Evolutionary conservation across 2,113 vertebrate genomes (phyloP).

Genomic region (Hydrochoerus hydrochaeris): DNA sequence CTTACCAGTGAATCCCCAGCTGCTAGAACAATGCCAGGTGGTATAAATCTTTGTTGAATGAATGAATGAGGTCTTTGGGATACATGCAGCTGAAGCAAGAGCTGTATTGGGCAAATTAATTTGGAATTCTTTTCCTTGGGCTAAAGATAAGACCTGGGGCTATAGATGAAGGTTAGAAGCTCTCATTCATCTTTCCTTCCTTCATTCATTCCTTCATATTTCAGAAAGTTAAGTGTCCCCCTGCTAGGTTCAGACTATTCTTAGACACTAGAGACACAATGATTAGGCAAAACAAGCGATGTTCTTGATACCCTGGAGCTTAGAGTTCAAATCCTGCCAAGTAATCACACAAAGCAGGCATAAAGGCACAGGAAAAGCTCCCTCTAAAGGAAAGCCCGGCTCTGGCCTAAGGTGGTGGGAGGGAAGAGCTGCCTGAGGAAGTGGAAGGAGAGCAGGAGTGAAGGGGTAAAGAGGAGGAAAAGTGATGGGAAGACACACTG

Average conservation of each 20-base stretch:
- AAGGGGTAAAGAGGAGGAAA: neutral
- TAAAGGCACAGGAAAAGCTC: neutral
- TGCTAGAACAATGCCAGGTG: neutral
- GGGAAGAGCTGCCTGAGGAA: neutral
- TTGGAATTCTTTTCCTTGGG: neutral
- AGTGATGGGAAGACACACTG: neutral
- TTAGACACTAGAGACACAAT: neutral
- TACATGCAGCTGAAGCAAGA: neutral
- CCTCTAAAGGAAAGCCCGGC: neutral
- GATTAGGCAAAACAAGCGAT: neutral
- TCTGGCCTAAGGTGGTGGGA: neutral
- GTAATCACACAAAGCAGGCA: neutral
- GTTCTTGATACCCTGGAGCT: neutral
- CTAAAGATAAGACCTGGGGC: neutral
- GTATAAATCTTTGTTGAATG: neutral
- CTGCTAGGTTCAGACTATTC: neutral
- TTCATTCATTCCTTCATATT: slow-evolving; percentile 24
- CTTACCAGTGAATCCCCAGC: neutral
- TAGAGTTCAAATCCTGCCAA: neutral
- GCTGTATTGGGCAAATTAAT: neutral
- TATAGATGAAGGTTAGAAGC: neutral
- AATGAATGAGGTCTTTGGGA: neutral
- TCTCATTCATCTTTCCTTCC: neutral
- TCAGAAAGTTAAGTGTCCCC: neutral
- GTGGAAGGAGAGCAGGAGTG: neutral